Evolutionary conservation across 2,113 vertebrate species (phyloP).

Genomic region (Neomonachus schauinslandi): DNA sequence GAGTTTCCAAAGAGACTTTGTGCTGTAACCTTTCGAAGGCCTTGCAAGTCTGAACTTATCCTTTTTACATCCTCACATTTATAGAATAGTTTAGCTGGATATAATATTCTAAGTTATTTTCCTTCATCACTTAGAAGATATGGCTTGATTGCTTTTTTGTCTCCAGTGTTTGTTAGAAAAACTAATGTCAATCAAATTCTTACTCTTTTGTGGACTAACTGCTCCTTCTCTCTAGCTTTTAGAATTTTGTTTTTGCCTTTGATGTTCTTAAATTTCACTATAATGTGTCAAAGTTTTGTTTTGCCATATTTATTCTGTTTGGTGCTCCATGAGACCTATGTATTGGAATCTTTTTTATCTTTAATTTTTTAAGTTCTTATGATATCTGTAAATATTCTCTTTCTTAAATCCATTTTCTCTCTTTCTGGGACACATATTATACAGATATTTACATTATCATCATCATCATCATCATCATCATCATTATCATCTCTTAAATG

Average conservation of each 20-base stretch:
- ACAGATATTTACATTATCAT: background rate
- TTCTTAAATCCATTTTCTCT: slow-evolving; percentile 20
- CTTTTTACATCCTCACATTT: slow-evolving; percentile 9
- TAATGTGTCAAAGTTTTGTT: background rate
- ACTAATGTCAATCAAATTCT: background rate
- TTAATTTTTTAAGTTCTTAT: background rate
- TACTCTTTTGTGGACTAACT: background rate
- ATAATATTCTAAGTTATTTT: slow-evolving; percentile 34
- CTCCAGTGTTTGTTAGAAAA: background rate
- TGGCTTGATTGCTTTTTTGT: background rate
- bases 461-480: background rate
- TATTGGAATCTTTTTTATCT: background rate
- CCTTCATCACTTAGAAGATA: background rate
- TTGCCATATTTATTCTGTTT: background rate
- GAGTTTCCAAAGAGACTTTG: background rate
- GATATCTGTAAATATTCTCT: background rate
- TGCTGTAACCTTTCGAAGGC: background rate
- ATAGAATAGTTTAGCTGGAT: slow-evolving; percentile 7
- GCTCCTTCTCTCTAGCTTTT: background rate
- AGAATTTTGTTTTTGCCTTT: background rate
- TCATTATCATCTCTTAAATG: background rate
- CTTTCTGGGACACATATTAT: background rate
- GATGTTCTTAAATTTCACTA: background rate
- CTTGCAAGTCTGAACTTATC: background rate
- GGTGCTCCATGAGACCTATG: background rate